Base-by-base conservation (phyloP, 92 coral and sea anemone genomes). In the Heteractis magnifica region DNA sequence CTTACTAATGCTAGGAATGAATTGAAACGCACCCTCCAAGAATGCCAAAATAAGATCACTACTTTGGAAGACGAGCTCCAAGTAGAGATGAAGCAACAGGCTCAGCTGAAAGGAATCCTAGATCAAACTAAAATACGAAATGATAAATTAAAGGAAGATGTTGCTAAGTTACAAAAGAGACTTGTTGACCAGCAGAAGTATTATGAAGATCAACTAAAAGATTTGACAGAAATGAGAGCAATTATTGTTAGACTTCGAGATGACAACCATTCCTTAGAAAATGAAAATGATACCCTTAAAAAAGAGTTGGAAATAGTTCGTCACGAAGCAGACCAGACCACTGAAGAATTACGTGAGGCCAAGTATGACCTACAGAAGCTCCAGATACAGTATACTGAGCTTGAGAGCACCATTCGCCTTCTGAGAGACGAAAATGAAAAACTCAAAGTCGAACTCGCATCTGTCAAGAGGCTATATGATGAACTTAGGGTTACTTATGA, bases 71-170 rank as follows among this genome's bases (percentile, higher is more conserved):
- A 97, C 48, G 99, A 97, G 23, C 59, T 94, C 41, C 99, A 97
- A 86, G 90, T 88, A 49, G 94, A 94, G 82, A 77, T 94, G 87
- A 97, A 97, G 58, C 95, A 92, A 44, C 94, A 92, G 72, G 99
- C 99, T 16, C 99, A 97, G 81, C 88, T 92, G n/a, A 97, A 91
- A 80, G 99, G 99, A 34, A 89, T 94, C 53, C 90, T 97, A 1
- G 95, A 88, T 20, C 98, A 97, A 77, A 90, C 92, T 20, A 94
- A 90, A 82, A 81, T 87, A 51, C 86, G 99, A 76, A 97, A 94
- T 86, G 98, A 97, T 9, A 97, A 86, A 18, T 90, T 97, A 71
- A 97, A 93, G 73, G 94, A 92, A 59, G 98, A 97, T 23, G 86
- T 94, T 81, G 86, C 81, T 84, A 87, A 88, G 84, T 85, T 97